phyloP scores from a whole-genome alignment of 2,113 vertebrate species.

The Tricholaema leucomelas region DNA sequence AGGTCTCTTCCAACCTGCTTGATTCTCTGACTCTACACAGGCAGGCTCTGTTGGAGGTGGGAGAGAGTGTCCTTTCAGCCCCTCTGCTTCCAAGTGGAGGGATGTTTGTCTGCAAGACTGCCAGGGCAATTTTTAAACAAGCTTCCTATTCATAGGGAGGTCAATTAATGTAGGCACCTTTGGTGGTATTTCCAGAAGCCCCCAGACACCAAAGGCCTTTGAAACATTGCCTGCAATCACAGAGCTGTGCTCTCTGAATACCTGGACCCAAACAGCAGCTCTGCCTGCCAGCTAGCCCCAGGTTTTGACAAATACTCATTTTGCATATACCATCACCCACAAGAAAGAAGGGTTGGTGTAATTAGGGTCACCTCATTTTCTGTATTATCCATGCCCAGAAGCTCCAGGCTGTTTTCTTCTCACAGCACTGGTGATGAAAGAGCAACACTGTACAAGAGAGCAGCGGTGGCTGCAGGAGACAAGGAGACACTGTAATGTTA shows the following conservation, averaged over 20 bases:
- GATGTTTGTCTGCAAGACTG: conserved; percentile 25
- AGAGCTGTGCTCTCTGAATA: conserved; percentile 30
- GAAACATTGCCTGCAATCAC: neutral
- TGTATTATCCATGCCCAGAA: neutral
- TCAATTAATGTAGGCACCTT: conserved; percentile 38
- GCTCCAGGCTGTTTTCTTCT: conserved; percentile 18
- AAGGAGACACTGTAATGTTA: conserved; percentile 19
- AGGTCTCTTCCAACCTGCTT: too few species aligned
- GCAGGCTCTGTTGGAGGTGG: neutral
- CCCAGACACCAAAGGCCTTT: conserved; percentile 19
- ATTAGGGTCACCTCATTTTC: neutral
- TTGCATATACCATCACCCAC: neutral
- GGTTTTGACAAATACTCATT: conserved; percentile 15
- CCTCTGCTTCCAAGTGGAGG: conserved; percentile 6
- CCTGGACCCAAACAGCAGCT: conserved; percentile 3
- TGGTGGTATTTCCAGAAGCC: conserved; percentile 50
- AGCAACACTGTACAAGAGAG: neutral
- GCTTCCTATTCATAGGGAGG: conserved; percentile 33
- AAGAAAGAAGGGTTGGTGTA: neutral
- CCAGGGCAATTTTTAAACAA: neutral
- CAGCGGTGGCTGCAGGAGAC: neutral
- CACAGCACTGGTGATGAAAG: neutral
- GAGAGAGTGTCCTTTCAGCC: conserved; percentile 34
- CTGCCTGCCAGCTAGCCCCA: neutral
- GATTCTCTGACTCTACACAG: too few species aligned